Base-by-base conservation (phyloP, 2,888 invertebrate species). In the Ectobius pallidus region DNA sequence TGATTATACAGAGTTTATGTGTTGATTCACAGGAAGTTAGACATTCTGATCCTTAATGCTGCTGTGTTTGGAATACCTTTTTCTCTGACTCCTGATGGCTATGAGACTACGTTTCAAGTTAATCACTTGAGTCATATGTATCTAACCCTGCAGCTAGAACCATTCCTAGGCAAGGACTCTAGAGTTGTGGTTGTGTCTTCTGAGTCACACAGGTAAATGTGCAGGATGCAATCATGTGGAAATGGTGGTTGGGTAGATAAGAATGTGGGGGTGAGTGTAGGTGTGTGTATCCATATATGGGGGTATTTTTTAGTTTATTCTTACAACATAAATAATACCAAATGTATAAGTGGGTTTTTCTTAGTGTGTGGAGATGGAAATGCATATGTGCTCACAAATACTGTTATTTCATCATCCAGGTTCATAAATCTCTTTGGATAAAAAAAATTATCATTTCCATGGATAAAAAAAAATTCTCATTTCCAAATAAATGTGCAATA, bases 161-260 rank as follows among this genome's bases (percentile, higher is more conserved):
- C 91, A 1, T 79, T 92, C 34, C 84, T 96, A 65, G 90, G 89
- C 1, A 87, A 90, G 0, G 84, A 85, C 55, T 81, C 87, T 7
- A 87, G 97, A 79, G 90, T 98, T 42, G 88, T 97, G 2, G 89
- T 96, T 78, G 87, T 98, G 0, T 92, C 96, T 1, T 97, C 97
- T 7, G 93, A 96, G 83, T 94, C 95, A 1, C 96, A 97, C 81
- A 90, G 92, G 92, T 94, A 82, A 78, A 18, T 58, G 16, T 55
- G 32, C 3, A 72, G n/a, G n/a, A n/a, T n/a, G n/a, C n/a, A n/a
- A n/a, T n/a, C n/a, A n/a, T n/a, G n/a, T n/a, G n/a, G n/a, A n/a
- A n/a, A n/a, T n/a, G n/a, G n/a, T n/a, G n/a, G n/a, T n/a, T n/a
- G n/a, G n/a, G n/a, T n/a, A n/a, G n/a, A n/a, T n/a, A n/a, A n/a